Base-by-base conservation (phyloP, 2,797 vertebrate species). In the Melanotaenia nigrans region DNA sequence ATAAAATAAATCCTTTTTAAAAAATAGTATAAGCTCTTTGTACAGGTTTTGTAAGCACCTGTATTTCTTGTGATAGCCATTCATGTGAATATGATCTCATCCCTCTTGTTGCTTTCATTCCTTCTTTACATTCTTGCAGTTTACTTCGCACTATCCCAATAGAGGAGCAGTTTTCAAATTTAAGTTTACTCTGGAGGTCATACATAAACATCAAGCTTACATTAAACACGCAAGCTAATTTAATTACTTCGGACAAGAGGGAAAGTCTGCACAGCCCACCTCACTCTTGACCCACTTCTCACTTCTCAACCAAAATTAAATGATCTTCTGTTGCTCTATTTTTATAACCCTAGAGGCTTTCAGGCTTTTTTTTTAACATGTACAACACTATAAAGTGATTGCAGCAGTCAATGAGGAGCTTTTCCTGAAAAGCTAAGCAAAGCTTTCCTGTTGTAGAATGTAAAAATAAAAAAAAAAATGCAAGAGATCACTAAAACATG, bases 391-490 rank as follows among this genome's bases (percentile, higher is more conserved):
- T 13, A 57, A 10, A 36, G n/a, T 42, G 10, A 65, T 32, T 53
- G 22, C 25, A 38, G 6, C 13, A 33, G 10, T 24, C 5, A 35
- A 51, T 38, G 14, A 18, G 32, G 42, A 24, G 8, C 16, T 4
- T 38, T 32, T 63, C 16, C 13, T 32, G 9, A 49, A n/a, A 22
- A 49, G 49, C 32, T 20, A 64, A 24, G n/a, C 10, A 47, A 53
- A 64, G n/a, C 28, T 33, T 13, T 36, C 6, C 2, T 14, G 6
- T 6, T 51, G 18, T 36, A 12, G 3, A 10, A 28, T 33, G 3
- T 0, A 36, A 32, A 71, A 8, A n/a, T n/a, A n/a, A n/a, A 36
- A 32, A 71, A 79, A 65, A 55, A 16, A 69, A 65, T 47, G 40
- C 8, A 61, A 2, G 33, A 70, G 47, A 61, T 14, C 2, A 24